Evolutionary conservation across 2,888 invertebrate genomes (phyloP).

Genomic region (Ennomos erosarius): DNA sequence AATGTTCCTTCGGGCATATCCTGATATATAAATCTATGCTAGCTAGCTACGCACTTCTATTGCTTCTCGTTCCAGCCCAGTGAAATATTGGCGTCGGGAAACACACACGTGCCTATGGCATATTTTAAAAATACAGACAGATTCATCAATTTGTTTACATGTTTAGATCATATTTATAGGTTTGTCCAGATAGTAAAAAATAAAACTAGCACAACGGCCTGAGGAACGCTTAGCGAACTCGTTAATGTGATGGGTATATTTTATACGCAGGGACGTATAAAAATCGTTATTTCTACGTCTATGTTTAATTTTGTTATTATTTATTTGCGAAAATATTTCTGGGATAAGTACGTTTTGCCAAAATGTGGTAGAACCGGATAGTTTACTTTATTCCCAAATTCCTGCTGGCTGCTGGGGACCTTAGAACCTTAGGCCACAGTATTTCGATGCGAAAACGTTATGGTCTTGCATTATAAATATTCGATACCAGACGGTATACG

Average conservation of each 20-base stretch:
- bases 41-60: slow-evolving; percentile 2
- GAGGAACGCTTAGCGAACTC: slow-evolving; percentile 13
- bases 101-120: slow-evolving; percentile 6
- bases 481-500: slow-evolving; percentile 27
- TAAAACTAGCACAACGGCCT: slow-evolving; percentile 27
- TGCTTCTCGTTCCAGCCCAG: slow-evolving; percentile 5
- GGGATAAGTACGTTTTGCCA: no score
- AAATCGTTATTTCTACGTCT: slow-evolving; percentile 2
- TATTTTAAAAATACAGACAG: slow-evolving; percentile 27
- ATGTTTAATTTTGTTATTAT: no score
- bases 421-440: slow-evolving; percentile 5
- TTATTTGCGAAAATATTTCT: no score
- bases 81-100: slow-evolving; percentile 22
- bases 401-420: no score
- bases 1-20: no score
- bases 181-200: slow-evolving; percentile 32
- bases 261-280: not conserved
- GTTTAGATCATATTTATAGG: slow-evolving; percentile 28
- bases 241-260: slow-evolving; percentile 2
- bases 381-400: no score
- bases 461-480: slow-evolving; percentile 33
- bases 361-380: no score
- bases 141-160: slow-evolving; percentile 34
- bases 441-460: slow-evolving; percentile 11
- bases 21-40: no score